A percentile compares a stretch with the other conserved stretches of the same genome.
Conservation (phyloP, 2,888 invertebrate species). For the Drosophila peninsularis region DNA sequence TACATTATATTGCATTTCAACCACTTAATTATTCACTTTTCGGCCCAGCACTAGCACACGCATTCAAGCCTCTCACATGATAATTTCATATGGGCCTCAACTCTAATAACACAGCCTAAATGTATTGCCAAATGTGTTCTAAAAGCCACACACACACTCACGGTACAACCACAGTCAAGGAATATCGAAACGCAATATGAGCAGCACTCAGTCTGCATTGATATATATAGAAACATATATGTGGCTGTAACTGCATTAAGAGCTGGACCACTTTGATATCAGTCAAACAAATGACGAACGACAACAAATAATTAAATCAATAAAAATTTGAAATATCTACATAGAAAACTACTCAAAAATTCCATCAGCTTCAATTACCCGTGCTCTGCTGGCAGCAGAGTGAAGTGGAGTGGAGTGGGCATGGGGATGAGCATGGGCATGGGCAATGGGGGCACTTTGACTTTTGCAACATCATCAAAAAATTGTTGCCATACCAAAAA, state of each 20-base stretch:
- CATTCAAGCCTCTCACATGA: neutral
- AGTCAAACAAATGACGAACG: constrained; percentile 40
- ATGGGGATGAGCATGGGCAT: neutral
- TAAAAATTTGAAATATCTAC: constrained; percentile 72
- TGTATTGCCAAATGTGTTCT: constrained; percentile 12
- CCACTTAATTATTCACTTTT: constrained; percentile 7
- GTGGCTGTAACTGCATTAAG: constrained; percentile 28
- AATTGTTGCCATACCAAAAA: constrained; percentile 66
- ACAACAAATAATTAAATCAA: constrained; percentile 73
- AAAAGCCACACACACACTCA: constrained; percentile 16
- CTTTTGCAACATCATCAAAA: constrained; percentile 78
- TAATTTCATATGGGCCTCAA: constrained; percentile 10
- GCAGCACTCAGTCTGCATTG: constrained; percentile 15
- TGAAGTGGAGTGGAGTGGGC: neutral
- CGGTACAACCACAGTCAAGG: constrained; percentile 7
- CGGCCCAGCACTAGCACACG: neutral
- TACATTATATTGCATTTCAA: neutral
- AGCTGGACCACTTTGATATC: constrained; percentile 36
- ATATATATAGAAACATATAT: neutral
- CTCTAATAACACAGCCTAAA: constrained; percentile 11
- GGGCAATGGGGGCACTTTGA: constrained; percentile 29
- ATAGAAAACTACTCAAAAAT: constrained; percentile 68
- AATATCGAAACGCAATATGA: constrained; percentile 37
- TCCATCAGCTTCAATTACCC: constrained; percentile 76
- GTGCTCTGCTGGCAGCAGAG: constrained; percentile 8